Evolutionary conservation across 2,113 vertebrate species (phyloP).

Genomic region (Tragelaphus imberbis): DNA sequence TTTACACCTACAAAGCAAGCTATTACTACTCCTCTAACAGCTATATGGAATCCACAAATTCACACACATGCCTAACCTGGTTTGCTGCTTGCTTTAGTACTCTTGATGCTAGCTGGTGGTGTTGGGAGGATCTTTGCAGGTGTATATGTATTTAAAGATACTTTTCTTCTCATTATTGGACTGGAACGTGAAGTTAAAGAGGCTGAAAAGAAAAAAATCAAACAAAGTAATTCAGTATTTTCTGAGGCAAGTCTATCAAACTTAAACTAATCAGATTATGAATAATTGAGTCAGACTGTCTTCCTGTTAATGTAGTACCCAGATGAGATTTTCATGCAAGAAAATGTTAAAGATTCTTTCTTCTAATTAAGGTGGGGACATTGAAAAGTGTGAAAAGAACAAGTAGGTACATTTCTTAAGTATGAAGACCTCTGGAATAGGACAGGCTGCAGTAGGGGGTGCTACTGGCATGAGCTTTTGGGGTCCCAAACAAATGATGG

Average conservation of each 20-base stretch:
- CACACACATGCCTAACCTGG: conserved; percentile 63
- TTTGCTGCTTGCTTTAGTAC: conserved; percentile 71
- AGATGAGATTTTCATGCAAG: neutral
- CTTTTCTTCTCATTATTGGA: conserved; percentile 82
- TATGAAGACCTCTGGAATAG: neutral
- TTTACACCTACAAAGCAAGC: neutral
- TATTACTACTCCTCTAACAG: neutral
- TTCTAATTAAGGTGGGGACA: neutral
- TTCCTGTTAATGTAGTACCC: neutral
- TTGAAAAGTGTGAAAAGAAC: neutral
- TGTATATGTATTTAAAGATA: conserved; percentile 87
- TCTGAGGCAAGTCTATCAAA: neutral
- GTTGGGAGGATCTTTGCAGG: conserved; percentile 88
- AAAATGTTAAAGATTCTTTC: neutral
- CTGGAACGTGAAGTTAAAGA: conserved; percentile 65
- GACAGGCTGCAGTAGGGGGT: neutral
- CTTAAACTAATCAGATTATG: neutral
- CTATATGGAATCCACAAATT: conserved; percentile 4
- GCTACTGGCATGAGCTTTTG: neutral
- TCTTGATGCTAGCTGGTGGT: conserved; percentile 76
- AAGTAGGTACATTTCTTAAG: neutral
- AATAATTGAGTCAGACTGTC: neutral
- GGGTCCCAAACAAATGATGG: neutral
- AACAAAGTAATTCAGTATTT: neutral
- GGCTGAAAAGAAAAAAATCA: conserved; percentile 63